Evolutionary conservation across 2,888 invertebrate species (phyloP), one percentile per base, ranked within the genome.

Genomic region (Oxyteleia sp.): DNA sequence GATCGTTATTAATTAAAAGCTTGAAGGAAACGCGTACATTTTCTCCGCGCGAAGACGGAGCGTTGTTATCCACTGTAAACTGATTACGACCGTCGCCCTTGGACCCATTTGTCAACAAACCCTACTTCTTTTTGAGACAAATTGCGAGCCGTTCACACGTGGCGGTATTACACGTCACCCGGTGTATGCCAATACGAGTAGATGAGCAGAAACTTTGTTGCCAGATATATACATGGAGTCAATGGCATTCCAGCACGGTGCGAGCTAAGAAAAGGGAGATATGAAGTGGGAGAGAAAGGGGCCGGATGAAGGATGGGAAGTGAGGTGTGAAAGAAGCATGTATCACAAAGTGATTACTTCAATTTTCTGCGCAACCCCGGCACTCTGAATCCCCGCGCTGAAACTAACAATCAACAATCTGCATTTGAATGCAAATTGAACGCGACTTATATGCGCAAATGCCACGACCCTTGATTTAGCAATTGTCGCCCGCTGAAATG

Each of bases 181-280:
- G 86, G 80, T 88, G 85, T 82, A 84, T 87, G 75, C 66, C 81
- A 71, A 78, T 76, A 72, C 74, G 53, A 78, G 76, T 79, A 83
- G 86, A 85, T 84, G 83, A 75, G 82, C 82, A 84, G 84, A 87
- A 87, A 88, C 88, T 88, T 89, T 88, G 90, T 88, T 89, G 89
- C 89, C 88, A 89, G 89, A 90, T 89, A 90, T 88, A 88, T 68
- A 69, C 88, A 87, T 85, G 88, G 85, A 90, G 89, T 90, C 90
- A 91, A 90, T 90, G 90, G 90, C 91, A 90, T 91, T 90, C 89
- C 90, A 86, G 86, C 87, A 85, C 87, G 84, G 85, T 82, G 69
- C 69, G 84, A 71, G 76, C 63, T 63, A 72, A 76, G 81, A 61
- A 74, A 68, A 66, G 75, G 57, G 59, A 55, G 66, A 82, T 74